These are phyloP conservation scores for Meliscaeva auricollis DNA, from an alignment of 2,888 invertebrate genomes.

Conservation along the genomic window DNA sequence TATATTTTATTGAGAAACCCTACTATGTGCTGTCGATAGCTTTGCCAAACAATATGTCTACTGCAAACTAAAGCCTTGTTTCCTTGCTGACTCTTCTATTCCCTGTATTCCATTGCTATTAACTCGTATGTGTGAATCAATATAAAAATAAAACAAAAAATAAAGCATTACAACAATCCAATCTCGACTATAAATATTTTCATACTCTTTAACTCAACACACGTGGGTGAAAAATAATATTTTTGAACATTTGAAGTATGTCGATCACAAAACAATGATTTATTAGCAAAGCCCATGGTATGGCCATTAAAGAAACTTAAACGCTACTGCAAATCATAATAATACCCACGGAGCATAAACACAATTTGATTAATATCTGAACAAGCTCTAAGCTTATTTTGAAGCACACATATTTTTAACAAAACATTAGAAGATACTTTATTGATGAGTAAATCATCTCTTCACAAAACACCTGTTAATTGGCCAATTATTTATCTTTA, in stretches of 20 bases:
- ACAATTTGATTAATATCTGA: slow-evolving; percentile 46
- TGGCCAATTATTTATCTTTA: slow-evolving; percentile 48
- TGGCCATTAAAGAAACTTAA: slow-evolving; percentile 6
- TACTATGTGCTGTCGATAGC: too few species aligned
- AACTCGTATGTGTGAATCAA: too few species aligned
- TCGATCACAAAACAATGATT: slow-evolving; percentile 39
- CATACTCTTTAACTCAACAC: neutral
- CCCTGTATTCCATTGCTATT: too few species aligned
- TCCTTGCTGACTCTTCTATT: too few species aligned
- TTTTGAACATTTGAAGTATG: slow-evolving; percentile 30
- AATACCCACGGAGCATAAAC: neutral
- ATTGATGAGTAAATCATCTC: slow-evolving; percentile 43
- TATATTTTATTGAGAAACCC: too few species aligned
- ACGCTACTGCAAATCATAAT: slow-evolving; percentile 11
- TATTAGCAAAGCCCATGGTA: slow-evolving; percentile 16
- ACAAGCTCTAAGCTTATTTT: slow-evolving; percentile 21
- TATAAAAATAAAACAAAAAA: too few species aligned
- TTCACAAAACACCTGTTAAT: slow-evolving; percentile 59
- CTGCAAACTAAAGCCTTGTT: too few species aligned
- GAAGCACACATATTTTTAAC: slow-evolving; percentile 7
- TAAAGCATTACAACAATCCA: neutral
- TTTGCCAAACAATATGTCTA: too few species aligned
- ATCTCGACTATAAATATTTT: slow-evolving; percentile 16
- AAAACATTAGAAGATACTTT: neutral
- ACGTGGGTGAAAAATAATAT: slow-evolving; percentile 53